Percentiles rank a stretch among this genome's conserved stretches.
These are phyloP conservation scores for Xestia sexstrigata DNA, from an alignment of 2,888 invertebrate species.

Conservation along the genomic window DNA sequence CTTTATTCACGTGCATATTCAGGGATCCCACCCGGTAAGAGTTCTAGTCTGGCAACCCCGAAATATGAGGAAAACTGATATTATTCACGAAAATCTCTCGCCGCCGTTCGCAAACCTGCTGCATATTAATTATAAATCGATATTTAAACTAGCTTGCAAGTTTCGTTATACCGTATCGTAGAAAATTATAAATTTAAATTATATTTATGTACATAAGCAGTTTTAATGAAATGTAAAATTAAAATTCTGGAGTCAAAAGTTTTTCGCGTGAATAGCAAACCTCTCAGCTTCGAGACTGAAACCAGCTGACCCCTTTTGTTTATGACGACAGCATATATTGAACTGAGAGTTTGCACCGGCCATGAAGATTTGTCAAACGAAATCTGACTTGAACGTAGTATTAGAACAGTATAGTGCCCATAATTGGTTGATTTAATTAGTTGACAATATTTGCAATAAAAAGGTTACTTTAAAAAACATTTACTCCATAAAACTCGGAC, in stretches of 20 bases:
- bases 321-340: conserved; percentile 3
- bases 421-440: background rate
- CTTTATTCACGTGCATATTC: conserved; percentile 46
- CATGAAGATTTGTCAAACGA: background rate
- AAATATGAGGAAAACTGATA: conserved; percentile 29
- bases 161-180: conserved; percentile 1
- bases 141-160: conserved; percentile 24
- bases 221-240: conserved; percentile 8
- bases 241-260: background rate
- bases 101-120: conserved; percentile 11
- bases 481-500: background rate
- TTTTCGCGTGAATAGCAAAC: conserved; percentile 1
- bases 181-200: conserved; percentile 14
- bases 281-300: conserved; percentile 7
- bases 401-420: too few species aligned
- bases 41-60: conserved; percentile 1
- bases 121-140: conserved; percentile 35
- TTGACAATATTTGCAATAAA: too few species aligned
- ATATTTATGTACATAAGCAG: background rate
- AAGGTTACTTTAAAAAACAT: background rate
- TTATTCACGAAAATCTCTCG: conserved; percentile 23
- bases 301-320: conserved; percentile 6
- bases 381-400: background rate
- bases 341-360: background rate
- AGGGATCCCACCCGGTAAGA: background rate